These are phyloP conservation scores for Drosophila atripex DNA, from an alignment of 2,888 invertebrate species.

Conservation along the genomic window DNA sequence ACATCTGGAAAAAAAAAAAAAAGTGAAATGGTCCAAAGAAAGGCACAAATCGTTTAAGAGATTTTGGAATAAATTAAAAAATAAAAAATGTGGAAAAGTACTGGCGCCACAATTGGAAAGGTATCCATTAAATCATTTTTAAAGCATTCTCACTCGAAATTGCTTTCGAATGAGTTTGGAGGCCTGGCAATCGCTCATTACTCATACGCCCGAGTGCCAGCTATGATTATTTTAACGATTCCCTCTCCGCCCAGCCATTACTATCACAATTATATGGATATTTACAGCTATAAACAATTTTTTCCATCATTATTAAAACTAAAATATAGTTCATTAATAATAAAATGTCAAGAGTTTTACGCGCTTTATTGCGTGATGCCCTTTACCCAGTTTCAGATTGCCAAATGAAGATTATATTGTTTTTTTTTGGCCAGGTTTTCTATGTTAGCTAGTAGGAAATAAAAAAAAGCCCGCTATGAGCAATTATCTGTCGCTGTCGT, in stretches of 20 bases:
- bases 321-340: conserved; percentile 24
- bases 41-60: conserved; percentile 27
- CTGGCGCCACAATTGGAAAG: conserved; percentile 30
- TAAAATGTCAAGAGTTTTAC: conserved; percentile 22
- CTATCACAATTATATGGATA: conserved; percentile 11
- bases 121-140: conserved; percentile 15
- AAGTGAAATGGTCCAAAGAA: conserved; percentile 23
- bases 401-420: conserved; percentile 30
- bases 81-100: neutral
- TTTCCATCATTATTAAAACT: conserved; percentile 9
- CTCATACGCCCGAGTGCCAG: conserved; percentile 18
- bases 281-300: conserved; percentile 5
- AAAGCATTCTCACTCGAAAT: conserved; percentile 21
- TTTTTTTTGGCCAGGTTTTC: conserved; percentile 6
- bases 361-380: conserved; percentile 51
- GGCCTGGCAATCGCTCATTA: conserved; percentile 6
- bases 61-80: conserved; percentile 31
- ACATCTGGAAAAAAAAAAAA: conserved; percentile 26
- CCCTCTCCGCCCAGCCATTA: neutral
- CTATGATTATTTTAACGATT: conserved; percentile 20
- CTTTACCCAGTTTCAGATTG: conserved; percentile 62
- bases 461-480: conserved; percentile 17
- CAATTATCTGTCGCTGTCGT: conserved; percentile 36
- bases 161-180: conserved; percentile 12
- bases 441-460: conserved; percentile 18